phyloP scores from a whole-genome alignment of 1,140 invertebrate species.

The Zaprionus africanus region DNA sequence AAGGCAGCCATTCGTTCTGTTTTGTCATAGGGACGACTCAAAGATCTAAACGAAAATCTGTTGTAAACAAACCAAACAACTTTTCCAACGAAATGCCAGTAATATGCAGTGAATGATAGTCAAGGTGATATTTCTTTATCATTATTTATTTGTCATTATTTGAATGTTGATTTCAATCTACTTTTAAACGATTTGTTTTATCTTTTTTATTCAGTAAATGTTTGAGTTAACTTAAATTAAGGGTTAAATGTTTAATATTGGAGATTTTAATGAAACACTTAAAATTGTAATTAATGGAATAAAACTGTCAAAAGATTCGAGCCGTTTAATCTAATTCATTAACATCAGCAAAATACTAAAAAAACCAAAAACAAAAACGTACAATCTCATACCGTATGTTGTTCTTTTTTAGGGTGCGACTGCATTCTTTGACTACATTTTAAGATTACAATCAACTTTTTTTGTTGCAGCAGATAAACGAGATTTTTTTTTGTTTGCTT shows the following conservation, averaged over 20 bases:
- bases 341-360: constrained; percentile 42
- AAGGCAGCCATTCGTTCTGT: too few species aligned
- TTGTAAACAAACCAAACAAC: too few species aligned
- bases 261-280: constrained; percentile 67
- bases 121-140: too few species aligned
- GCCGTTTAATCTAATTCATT: constrained; percentile 37
- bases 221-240: constrained; percentile 25
- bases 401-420: constrained; percentile 39
- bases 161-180: too few species aligned
- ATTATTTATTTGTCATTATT: too few species aligned
- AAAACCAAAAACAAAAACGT: constrained; percentile 38
- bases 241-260: constrained; percentile 51
- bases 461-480: constrained; percentile 49
- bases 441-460: constrained; percentile 28
- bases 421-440: constrained; percentile 55
- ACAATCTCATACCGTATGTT: too few species aligned
- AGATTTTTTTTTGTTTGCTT: constrained; percentile 55
- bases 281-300: constrained; percentile 72
- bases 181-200: background rate
- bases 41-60: too few species aligned
- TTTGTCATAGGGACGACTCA: too few species aligned
- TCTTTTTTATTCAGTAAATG: constrained; percentile 27
- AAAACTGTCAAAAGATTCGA: constrained; percentile 50
- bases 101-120: too few species aligned
- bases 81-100: too few species aligned